Conservation (phyloP, 2,113 vertebrate species). For the Octodon degus region DNA sequence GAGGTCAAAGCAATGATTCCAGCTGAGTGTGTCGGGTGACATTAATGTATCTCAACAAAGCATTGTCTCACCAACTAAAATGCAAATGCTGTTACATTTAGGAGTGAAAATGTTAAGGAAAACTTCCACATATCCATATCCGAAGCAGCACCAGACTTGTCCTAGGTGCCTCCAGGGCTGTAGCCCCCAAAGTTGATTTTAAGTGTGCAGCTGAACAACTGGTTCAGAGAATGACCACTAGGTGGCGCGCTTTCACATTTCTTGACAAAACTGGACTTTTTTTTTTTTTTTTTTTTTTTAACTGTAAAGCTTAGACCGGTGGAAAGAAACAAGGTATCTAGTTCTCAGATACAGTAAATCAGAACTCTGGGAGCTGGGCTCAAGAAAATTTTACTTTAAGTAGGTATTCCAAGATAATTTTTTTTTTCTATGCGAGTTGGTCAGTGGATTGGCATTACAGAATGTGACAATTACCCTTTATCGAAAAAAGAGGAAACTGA, state of each 20-base stretch:
- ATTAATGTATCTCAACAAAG: constrained; percentile 9
- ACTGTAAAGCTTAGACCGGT: background rate
- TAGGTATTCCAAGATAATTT: background rate
- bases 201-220: background rate
- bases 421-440: background rate
- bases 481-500: constrained; percentile 3
- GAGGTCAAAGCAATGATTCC: background rate
- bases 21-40: background rate
- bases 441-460: background rate
- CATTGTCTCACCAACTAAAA: background rate
- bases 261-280: background rate
- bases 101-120: constrained; percentile 5
- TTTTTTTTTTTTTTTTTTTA: background rate
- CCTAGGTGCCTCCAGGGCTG: background rate
- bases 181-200: background rate
- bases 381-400: background rate
- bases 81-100: constrained; percentile 1
- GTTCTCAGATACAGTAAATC: background rate
- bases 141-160: background rate
- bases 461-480: background rate
- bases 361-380: background rate
- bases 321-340: background rate
- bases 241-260: constrained; percentile 77
- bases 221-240: constrained; percentile 60
- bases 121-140: background rate